Conservation (phyloP, 1,140 invertebrate species). For the Drosophila teissieri region DNA sequence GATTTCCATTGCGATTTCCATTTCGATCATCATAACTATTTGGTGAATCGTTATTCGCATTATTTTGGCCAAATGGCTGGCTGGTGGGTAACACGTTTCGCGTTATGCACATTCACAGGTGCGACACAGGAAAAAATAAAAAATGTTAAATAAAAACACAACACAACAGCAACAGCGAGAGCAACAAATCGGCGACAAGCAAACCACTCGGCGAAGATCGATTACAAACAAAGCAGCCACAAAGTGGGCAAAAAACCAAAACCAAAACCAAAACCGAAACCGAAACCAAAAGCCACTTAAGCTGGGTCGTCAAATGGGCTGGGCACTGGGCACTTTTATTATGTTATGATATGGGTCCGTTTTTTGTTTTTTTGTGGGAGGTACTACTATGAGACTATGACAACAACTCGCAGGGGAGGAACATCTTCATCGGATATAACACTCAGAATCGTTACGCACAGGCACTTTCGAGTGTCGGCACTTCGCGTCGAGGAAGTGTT, state of each 20-base stretch:
- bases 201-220: constrained; percentile 28
- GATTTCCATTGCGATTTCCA: constrained; percentile 15
- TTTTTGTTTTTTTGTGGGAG: neutral
- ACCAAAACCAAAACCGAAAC: constrained; percentile 26
- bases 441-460: constrained; percentile 4
- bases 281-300: constrained; percentile 34
- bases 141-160: neutral
- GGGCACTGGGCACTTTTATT: constrained; percentile 4
- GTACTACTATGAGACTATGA: constrained; percentile 1
- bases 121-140: neutral
- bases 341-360: neutral
- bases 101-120: neutral
- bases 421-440: constrained; percentile 25
- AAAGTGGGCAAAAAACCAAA: constrained; percentile 33
- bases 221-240: constrained; percentile 39
- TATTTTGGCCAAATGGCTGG: neutral
- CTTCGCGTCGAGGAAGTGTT: constrained; percentile 6
- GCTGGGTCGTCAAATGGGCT: constrained; percentile 6
- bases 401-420: neutral
- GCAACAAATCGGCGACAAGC: constrained; percentile 8
- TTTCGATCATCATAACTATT: constrained; percentile 14
- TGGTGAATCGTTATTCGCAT: neutral
- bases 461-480: neutral
- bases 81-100: constrained; percentile 3
- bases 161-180: neutral